Conservation (phyloP, 2,797 vertebrate genomes). For the Pseudochirops cupreus region DNA sequence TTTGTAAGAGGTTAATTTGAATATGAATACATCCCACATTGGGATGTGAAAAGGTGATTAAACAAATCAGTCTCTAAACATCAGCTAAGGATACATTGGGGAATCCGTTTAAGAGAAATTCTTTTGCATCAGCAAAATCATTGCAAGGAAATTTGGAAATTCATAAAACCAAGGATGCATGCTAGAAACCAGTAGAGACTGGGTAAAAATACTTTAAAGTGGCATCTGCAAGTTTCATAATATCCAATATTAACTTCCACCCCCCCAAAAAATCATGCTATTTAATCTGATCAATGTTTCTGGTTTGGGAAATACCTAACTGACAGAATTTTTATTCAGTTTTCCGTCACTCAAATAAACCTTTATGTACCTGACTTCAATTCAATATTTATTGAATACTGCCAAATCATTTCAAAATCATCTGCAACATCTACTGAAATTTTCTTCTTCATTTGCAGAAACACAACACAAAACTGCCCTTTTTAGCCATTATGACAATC, state of each 20-base stretch:
- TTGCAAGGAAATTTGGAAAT: slow-evolving; percentile 32
- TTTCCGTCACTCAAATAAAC: slow-evolving; percentile 45
- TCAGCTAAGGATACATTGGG: not conserved
- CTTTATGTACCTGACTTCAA: not conserved
- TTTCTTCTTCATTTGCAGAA: slow-evolving; percentile 51
- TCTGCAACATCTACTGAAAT: slow-evolving; percentile 1
- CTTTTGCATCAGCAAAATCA: not conserved
- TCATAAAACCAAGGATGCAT: not conserved
- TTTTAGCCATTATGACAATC: not conserved
- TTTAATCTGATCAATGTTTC: slow-evolving; percentile 11
- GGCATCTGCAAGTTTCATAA: not conserved
- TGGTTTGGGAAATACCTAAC: slow-evolving; percentile 46
- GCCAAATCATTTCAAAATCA: slow-evolving; percentile 46
- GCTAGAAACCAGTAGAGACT: not conserved
- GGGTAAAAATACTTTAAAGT: slow-evolving; percentile 14
- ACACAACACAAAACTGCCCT: not conserved
- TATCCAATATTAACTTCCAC: not conserved
- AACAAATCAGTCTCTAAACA: not conserved
- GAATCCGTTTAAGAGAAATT: slow-evolving; percentile 3
- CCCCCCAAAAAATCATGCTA: not conserved
- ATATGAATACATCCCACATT: not conserved
- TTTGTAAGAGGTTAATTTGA: slow-evolving; percentile 22
- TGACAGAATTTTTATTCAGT: slow-evolving; percentile 6
- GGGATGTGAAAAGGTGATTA: not conserved
- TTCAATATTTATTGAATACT: slow-evolving; percentile 22